These are phyloP conservation scores for Cydia fagiglandana DNA, from an alignment of 1,140 invertebrate species.

Conservation along the genomic window DNA sequence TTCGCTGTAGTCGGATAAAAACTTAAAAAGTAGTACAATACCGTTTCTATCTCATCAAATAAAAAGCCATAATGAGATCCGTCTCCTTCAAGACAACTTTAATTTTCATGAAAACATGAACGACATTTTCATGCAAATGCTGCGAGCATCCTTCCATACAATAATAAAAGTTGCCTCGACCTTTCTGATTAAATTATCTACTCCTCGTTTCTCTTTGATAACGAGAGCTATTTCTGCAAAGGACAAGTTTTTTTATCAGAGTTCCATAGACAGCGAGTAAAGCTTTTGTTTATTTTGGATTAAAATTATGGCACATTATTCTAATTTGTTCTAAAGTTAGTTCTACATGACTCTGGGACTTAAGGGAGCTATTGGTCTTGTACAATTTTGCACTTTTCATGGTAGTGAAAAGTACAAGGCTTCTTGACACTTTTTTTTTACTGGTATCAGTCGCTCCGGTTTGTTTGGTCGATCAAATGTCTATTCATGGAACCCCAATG, in stretches of 20 bases:
- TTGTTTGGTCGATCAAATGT: no score
- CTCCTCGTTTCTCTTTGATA: constrained; percentile 26
- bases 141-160: constrained; percentile 11
- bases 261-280: neutral
- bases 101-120: constrained; percentile 16
- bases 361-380: no score
- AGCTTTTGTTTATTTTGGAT: neutral
- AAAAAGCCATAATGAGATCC: constrained; percentile 1
- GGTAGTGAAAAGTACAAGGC: no score
- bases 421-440: no score
- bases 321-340: neutral
- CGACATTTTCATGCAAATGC: constrained; percentile 21
- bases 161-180: constrained; percentile 24
- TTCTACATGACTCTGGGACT: no score
- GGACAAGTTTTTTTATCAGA: constrained; percentile 8
- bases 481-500: no score
- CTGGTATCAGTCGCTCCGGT: no score
- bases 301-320: neutral
- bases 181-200: constrained; percentile 29
- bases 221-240: constrained; percentile 18
- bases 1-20: neutral
- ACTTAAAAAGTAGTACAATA: neutral
- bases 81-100: constrained; percentile 17
- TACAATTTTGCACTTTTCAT: no score
- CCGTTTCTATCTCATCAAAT: neutral